Evolutionary conservation across 1,140 invertebrate genomes (phyloP).

Genomic region (Pinna nobilis): DNA sequence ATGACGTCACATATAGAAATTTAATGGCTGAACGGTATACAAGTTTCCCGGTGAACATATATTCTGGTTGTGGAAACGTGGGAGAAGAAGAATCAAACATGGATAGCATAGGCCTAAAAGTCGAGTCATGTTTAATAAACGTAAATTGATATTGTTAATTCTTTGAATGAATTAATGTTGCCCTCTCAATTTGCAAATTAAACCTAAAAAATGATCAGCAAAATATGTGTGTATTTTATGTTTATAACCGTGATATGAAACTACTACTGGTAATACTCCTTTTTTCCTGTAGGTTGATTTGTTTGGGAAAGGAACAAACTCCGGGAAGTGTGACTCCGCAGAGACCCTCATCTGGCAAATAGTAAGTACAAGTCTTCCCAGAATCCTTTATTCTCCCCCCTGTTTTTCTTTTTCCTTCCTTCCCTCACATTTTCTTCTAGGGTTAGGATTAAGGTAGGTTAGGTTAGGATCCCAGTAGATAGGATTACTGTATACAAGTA

Average conservation of each 20-base stretch:
- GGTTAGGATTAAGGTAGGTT: not conserved
- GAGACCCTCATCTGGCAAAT: conserved; percentile 75
- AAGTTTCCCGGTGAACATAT: too few relatives aligned
- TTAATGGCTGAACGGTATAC: too few relatives aligned
- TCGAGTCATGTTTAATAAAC: not conserved
- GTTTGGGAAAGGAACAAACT: conserved; percentile 69
- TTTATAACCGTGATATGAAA: not conserved
- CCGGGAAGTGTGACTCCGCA: conserved; percentile 52
- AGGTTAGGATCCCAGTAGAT: conserved; percentile 56
- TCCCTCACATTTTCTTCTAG: not conserved
- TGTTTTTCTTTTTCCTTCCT: too few relatives aligned
- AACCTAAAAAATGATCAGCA: not conserved
- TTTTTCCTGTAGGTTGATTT: conserved; percentile 66
- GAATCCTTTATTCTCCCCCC: not conserved
- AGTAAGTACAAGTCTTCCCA: conserved; percentile 56
- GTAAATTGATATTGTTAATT: not conserved
- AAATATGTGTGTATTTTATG: not conserved
- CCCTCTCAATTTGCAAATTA: not conserved
- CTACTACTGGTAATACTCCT: not conserved
- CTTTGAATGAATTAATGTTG: not conserved
- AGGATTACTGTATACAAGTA: too few relatives aligned
- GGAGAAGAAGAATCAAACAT: too few relatives aligned
- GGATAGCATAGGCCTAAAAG: too few relatives aligned
- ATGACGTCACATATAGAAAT: too few relatives aligned
- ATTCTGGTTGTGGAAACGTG: too few relatives aligned